phyloP scores from a whole-genome alignment of 2,113 vertebrate genomes.

The Leucopsar rothschildi region DNA sequence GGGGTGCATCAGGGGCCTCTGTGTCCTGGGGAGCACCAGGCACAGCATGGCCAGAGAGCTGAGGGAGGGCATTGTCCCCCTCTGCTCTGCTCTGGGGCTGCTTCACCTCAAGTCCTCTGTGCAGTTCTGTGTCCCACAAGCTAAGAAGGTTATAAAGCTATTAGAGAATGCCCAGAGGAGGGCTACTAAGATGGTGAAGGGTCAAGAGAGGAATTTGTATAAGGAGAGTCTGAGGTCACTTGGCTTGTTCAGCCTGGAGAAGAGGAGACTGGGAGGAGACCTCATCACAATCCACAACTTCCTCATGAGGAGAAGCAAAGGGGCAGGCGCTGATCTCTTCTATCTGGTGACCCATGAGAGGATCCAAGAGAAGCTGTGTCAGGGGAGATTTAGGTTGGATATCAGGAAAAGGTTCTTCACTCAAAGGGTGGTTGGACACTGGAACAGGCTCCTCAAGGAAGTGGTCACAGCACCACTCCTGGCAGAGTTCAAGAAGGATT shows the following conservation, averaged over 20 bases:
- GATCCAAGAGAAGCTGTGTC: neutral
- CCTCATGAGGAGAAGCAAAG: neutral
- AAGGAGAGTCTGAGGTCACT: neutral
- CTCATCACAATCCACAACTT: neutral
- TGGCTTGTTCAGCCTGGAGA: neutral
- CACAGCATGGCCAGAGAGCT: neutral
- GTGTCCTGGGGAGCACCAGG: neutral
- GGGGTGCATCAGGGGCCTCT: neutral
- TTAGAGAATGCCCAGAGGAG: neutral
- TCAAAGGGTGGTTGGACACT: neutral
- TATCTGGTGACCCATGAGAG: neutral
- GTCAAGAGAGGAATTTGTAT: neutral
- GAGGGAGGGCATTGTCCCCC: neutral
- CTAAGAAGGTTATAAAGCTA: neutral
- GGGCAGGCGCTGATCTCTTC: neutral
- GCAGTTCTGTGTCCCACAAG: neutral
- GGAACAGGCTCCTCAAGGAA: neutral
- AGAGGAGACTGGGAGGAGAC: neutral
- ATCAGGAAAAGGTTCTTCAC: neutral
- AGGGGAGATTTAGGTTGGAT: neutral
- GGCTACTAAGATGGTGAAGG: rapidly evolving
- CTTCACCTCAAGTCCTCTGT: neutral
- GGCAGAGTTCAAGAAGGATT: neutral
- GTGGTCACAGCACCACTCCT: neutral
- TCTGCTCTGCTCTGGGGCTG: neutral